Base-by-base conservation (phyloP, 2,888 invertebrate genomes). In the Eupithecia dodoneata region DNA sequence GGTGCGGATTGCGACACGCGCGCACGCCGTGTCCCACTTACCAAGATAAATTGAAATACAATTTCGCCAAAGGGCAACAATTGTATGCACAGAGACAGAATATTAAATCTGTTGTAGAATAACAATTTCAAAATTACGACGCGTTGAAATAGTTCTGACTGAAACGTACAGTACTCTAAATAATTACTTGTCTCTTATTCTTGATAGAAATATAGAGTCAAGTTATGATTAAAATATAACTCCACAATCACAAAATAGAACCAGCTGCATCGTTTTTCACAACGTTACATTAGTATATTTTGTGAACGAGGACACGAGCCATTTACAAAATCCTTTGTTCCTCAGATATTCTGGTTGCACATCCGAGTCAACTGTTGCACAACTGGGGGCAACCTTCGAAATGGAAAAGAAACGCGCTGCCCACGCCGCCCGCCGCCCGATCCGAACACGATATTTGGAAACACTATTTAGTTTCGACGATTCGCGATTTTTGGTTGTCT, bases 1-100 rank as follows among this genome's bases (percentile, higher is more conserved):
- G 86, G 88, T 88, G 87, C 84, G 30, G 55, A 88, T 92, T 93
- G 90, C 92, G 87, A 87, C 89, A 92, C 85, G 86, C 87, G 84
- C 88, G 84, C 84, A 87, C 87, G 89, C 87, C 85, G 88, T 89
- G 93, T 89, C 92, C 93, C 84, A 93, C 92, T 92, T 93, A 92
- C 89, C 84, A 91, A 92, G 91, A 93, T 92, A 92, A 91, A 93
- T 93, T 93, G 91, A 92, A 92, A 92, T 93, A 93, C 92, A 92
- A 93, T 93, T 93, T 93, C 91, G 91, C 92, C 91, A 91, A 93
- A 93, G 92, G 92, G 92, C 92, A 92, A 87, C 87, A 86, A 87
- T 89, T 86, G 88, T 87, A 85, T 84, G 87, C 85, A 82, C 87
- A 84, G 80, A 84, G 71, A 82, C 83, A 87, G 89, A 90, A 90